These are phyloP conservation scores for Diarsia brunnea DNA, from an alignment of 2,888 invertebrate genomes.

Conservation along the genomic window DNA sequence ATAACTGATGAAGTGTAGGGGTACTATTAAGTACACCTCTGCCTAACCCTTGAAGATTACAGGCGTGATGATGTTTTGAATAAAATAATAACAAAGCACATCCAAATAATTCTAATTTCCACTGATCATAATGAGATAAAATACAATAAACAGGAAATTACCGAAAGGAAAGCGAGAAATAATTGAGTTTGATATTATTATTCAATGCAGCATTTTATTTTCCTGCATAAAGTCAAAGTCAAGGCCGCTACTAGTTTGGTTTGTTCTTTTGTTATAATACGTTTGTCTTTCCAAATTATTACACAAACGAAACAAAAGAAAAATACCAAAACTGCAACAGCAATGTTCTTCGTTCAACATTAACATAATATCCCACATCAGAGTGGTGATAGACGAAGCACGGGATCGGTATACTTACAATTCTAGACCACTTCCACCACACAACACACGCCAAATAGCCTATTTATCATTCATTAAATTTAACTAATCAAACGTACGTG, in stretches of 20 bases:
- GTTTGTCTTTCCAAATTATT: background rate
- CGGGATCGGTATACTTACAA: background rate
- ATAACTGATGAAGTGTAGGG: too few relatives aligned
- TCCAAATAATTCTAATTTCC: slow-evolving; percentile 1
- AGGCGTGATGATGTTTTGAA: too few relatives aligned
- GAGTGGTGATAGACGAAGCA: background rate
- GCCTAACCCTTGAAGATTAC: too few relatives aligned
- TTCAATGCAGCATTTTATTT: background rate
- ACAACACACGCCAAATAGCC: slow-evolving; percentile 5
- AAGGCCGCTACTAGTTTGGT: too few relatives aligned
- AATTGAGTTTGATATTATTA: background rate
- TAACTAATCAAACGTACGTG: slow-evolving; percentile 36
- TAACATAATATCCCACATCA: background rate
- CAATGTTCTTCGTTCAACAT: background rate
- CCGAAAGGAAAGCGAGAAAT: background rate
- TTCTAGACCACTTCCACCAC: background rate
- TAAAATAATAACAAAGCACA: background rate
- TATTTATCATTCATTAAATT: slow-evolving; percentile 1
- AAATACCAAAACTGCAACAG: background rate
- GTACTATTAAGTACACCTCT: too few relatives aligned
- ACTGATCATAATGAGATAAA: background rate
- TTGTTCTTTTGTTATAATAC: too few relatives aligned
- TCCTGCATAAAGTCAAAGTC: background rate
- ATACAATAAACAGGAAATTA: background rate
- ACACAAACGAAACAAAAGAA: background rate